Evolutionary conservation across 2,888 invertebrate species (phyloP).

Genomic region (Magallana nippona): DNA sequence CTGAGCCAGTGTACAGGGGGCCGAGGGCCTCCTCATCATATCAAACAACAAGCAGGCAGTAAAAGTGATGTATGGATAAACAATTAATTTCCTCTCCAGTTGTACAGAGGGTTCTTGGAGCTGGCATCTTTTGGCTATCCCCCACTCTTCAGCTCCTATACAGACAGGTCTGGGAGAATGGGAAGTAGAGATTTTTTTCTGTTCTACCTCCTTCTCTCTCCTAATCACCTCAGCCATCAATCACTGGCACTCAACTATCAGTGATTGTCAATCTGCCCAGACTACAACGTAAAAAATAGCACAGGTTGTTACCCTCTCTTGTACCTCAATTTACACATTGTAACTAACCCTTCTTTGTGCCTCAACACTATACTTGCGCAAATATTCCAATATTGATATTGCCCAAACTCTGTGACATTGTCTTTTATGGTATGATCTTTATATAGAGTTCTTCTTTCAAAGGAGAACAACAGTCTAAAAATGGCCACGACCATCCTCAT

Average conservation of each 20-base stretch:
- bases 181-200: background rate
- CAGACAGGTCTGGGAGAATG: no score
- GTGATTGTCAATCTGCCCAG: background rate
- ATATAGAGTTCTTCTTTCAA: no score
- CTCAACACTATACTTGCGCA: no score
- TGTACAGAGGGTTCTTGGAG: background rate
- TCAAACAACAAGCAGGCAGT: background rate
- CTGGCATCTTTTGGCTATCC: background rate
- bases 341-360: no score
- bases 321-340: background rate
- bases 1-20: background rate
- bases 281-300: background rate
- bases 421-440: no score
- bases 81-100: conserved; percentile 23
- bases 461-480: no score
- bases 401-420: no score
- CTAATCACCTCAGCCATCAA: conserved; percentile 20
- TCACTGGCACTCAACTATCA: conserved; percentile 13
- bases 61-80: conserved; percentile 24
- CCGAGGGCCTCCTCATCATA: conserved; percentile 5
- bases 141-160: background rate
- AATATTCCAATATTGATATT: no score
- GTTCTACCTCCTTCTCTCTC: background rate
- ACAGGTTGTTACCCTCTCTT: background rate
- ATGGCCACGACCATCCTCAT: no score